A percentile compares a stretch with the other conserved stretches of the same genome.
These are phyloP conservation scores for Coboldia fuscipes DNA, from an alignment of 1,140 invertebrate genomes.

Conservation along the genomic window DNA sequence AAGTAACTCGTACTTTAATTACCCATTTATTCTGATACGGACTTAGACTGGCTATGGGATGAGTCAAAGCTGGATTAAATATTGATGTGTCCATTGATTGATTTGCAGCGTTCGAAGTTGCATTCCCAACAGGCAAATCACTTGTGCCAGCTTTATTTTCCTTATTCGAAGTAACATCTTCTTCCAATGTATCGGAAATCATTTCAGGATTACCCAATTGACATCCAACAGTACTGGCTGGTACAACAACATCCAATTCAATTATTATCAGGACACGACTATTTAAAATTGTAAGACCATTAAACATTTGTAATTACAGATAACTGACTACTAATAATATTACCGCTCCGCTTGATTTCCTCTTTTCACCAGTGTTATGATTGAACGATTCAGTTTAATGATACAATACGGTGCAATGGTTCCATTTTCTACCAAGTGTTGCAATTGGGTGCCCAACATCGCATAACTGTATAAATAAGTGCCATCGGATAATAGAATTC, in stretches of 20 bases:
- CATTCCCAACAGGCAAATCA: slow-evolving; percentile 5
- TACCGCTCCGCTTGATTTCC: no score
- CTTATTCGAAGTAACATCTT: slow-evolving; percentile 9
- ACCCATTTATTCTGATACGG: slow-evolving; percentile 90
- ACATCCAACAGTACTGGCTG: slow-evolving; percentile 42
- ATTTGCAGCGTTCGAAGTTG: background rate
- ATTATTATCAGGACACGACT: slow-evolving; percentile 67
- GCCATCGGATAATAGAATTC: no score
- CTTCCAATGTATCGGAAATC: slow-evolving; percentile 24
- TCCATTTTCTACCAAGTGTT: no score
- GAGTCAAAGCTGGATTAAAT: slow-evolving; percentile 18
- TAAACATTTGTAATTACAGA: no score
- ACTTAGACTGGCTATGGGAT: slow-evolving; percentile 59
- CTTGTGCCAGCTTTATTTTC: slow-evolving; percentile 7
- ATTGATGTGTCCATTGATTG: slow-evolving; percentile 6
- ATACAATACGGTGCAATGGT: no score
- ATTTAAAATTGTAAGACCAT: slow-evolving; percentile 7
- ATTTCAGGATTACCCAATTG: slow-evolving; percentile 57
- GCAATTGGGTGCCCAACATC: no score
- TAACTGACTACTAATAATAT: no score
- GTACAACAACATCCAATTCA: slow-evolving; percentile 47
- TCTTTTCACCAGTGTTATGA: no score
- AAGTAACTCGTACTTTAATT: slow-evolving; percentile 74
- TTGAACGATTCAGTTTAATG: no score
- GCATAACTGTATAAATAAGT: no score